Base-by-base conservation (phyloP, 2,113 vertebrate genomes). In the Rana temporaria region DNA sequence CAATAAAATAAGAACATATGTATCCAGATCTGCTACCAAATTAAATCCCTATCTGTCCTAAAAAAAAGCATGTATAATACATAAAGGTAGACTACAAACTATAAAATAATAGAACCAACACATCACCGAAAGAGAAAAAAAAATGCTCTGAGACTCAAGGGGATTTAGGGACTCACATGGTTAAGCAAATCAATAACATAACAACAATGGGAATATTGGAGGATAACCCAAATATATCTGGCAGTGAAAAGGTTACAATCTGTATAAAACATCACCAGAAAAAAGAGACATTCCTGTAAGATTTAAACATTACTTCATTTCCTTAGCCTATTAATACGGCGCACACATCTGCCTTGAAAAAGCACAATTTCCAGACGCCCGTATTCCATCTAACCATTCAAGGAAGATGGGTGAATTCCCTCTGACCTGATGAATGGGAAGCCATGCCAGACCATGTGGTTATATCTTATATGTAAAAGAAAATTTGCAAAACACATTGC, bases 341-440 rank as follows among this genome's bases (percentile, higher is more conserved):
- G 12, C 42, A 26, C 42, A 70, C 42, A 53, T 70, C 48, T 70
- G 48, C 68, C 38, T 53, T 17, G 68, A 26, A 70, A 55, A 70
- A 26, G 20, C 8, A 53, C n/a, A 26, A 15, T 55, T 70, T 70
- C 22, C 68, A 63, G 60, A 24, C 22, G 11, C 26, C 22, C 14
- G 20, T 70, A 52, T 55, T 22, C 22, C 48, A 70, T 52, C 20
- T 16, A 70, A 53, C 68, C 22, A 16, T 70, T 70, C 68, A 53
- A 26, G 20, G 48, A 69, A 69, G 38, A 69, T 70, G 68, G 42
- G 68, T 70, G 48, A 53, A 70, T 70, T 70, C 42, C 48, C 52
- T 19, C 34, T 68, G 66, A 68, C 34, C 66, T 48, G 42, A 52
- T 53, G 20, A 52, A 69, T 69, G 42, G 14, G 67, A 22, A 69